A percentile compares a stretch with the other conserved stretches of the same genome.
Evolutionary conservation across 1,140 invertebrate species (phyloP).

Genomic region (Cyclina sinensis): DNA sequence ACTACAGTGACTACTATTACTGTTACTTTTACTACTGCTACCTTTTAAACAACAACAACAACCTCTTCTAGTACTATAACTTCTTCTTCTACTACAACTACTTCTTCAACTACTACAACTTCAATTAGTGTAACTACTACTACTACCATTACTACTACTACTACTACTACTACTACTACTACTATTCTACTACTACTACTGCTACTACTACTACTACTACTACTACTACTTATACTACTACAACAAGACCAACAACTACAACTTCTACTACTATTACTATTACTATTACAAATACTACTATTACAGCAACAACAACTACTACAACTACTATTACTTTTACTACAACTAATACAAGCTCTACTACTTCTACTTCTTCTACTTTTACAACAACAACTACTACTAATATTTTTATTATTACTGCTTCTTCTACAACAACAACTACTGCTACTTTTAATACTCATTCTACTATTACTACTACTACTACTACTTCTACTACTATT

Average conservation of each 20-base stretch:
- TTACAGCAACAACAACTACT: not conserved
- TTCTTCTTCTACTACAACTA: conserved; percentile 47
- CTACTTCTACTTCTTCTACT: conserved; percentile 29
- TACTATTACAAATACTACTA: conserved; percentile 55
- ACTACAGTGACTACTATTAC: conserved; percentile 5
- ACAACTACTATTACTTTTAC: conserved; percentile 32
- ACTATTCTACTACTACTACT: too few relatives aligned
- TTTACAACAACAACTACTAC: conserved; percentile 31
- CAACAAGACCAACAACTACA: conserved; percentile 19
- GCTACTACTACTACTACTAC: conserved; percentile 52
- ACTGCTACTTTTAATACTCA: conserved; percentile 13
- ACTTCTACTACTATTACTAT: conserved; percentile 19
- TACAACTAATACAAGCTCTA: conserved; percentile 33
- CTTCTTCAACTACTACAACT: conserved; percentile 8
- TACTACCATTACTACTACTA: conserved; percentile 47
- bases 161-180: conserved; percentile 10
- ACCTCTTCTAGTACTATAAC: conserved; percentile 27
- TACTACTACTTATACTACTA: conserved; percentile 45
- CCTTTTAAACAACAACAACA: not conserved
- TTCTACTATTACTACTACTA: conserved; percentile 27
- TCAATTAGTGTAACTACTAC: conserved; percentile 28
- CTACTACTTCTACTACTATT: conserved; percentile 46
- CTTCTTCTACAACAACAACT: conserved; percentile 32
- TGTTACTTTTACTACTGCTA: conserved; percentile 22
- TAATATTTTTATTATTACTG: conserved; percentile 29